phyloP scores from a whole-genome alignment of 2,888 invertebrate species.

The Mythimna ferrago region DNA sequence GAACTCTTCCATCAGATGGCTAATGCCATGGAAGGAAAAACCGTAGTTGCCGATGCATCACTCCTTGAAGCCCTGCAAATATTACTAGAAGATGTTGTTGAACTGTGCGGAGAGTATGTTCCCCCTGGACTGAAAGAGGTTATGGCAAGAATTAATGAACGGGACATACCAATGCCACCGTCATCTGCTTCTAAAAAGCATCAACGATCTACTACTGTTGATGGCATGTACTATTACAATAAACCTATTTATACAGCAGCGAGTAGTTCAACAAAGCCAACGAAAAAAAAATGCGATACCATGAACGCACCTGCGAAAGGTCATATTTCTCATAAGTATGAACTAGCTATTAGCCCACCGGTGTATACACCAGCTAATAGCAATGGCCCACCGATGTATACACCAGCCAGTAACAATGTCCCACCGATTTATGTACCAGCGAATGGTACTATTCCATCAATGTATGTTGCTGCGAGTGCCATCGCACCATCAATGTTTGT shows the following conservation, averaged over 20 bases:
- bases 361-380: background rate
- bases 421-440: background rate
- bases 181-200: conserved; percentile 1
- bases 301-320: background rate
- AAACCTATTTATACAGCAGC: background rate
- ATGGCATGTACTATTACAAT: background rate
- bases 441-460: background rate
- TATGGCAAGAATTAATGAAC: conserved; percentile 2
- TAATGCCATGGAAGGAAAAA: conserved; percentile 27
- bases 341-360: background rate
- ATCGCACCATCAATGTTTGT: background rate
- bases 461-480: background rate
- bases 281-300: background rate
- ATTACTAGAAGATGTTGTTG: background rate
- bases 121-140: conserved; percentile 11
- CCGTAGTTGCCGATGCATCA: conserved; percentile 15
- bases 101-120: background rate
- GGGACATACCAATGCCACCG: conserved; percentile 11
- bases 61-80: conserved; percentile 2
- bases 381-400: background rate
- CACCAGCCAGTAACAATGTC: background rate
- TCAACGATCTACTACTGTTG: background rate
- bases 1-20: conserved; percentile 19
- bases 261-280: background rate
- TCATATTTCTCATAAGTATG: background rate